Base-by-base conservation (phyloP, 2,113 vertebrate species). In the Spea bombifrons region DNA sequence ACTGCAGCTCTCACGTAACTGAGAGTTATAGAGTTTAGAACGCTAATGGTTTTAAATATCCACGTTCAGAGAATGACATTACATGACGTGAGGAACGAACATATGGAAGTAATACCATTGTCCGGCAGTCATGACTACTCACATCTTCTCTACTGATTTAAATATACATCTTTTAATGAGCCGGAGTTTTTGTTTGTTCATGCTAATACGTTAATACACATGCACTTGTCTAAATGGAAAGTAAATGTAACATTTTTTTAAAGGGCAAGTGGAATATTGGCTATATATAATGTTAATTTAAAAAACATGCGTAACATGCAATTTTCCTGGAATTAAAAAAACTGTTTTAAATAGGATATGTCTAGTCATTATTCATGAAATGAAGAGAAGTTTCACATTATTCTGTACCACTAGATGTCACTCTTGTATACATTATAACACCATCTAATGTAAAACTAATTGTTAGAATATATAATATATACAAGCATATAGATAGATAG, bases 371-470 rank as follows among this genome's bases (percentile, higher is more conserved):
- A 59, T 13, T 9, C 55, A 59, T 59, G 55, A 13, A 9, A 59
- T 7, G 1, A 59, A 13, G 55, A 57, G 55, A 52, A 13, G 55
- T 9, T 8, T 59, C 12, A 59, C 50, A 53, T 59, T 9, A 13
- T 17, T 43, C 67, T 13, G 16, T 0, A 16, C 71, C 78, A 74
- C 71, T 68, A 73, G 78, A 59, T 80, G 71, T 47, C 71, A 74
- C 71, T 80, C 13, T 7, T 46, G 78, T 45, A 68, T 80, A 43
- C 6, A 0, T 45, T 52, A 55, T 75, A 64, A n/a, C 45, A 13
- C 2, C 15, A 2, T 59, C 55, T 13, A 59, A 4, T 4, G 55
- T 10, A 57, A 59, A 13, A 9, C 2, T 59, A 52, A 52, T 10
- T 10, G 6, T 59, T 59, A 30, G 30, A 30, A 30, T 30, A 30